Conservation (phyloP, 2,113 vertebrate species). For the Zosterops borbonicus region DNA sequence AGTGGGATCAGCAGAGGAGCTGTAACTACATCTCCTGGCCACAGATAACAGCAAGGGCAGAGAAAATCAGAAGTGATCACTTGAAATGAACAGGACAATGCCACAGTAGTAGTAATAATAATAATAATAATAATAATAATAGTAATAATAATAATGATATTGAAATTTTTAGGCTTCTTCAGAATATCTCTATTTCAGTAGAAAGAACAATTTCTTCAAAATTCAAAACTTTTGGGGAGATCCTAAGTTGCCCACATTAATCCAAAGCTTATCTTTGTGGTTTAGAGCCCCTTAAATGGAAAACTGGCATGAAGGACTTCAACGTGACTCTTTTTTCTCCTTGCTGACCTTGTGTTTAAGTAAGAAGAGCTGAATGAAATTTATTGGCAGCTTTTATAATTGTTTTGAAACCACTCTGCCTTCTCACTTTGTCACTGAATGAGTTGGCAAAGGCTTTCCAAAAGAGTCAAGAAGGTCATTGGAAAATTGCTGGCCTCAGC, state of each 20-base stretch:
- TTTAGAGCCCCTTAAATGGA: background rate
- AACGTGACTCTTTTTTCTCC: background rate
- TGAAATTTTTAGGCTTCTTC: background rate
- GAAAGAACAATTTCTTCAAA: background rate
- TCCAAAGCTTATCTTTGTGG: background rate
- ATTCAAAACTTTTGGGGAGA: background rate
- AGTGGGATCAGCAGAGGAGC: background rate
- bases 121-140: background rate
- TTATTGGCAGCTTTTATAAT: conserved; percentile 64
- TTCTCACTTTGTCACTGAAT: background rate
- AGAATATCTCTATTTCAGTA: background rate
- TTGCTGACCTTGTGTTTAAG: conserved; percentile 35
- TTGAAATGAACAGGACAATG: background rate
- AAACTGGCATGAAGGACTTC: background rate
- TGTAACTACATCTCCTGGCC: background rate
- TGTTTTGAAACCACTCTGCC: conserved; percentile 54
- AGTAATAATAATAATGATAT: background rate
- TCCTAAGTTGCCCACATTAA: background rate
- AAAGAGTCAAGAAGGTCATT: background rate
- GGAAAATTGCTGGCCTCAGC: conserved; percentile 30
- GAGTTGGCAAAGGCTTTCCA: conserved; percentile 44
- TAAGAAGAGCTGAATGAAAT: conserved; percentile 17
- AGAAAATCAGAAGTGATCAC: background rate
- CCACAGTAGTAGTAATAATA: background rate
- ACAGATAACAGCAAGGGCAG: background rate